These are phyloP conservation scores for Meloidogyne chitwoodi DNA, from an alignment of 1,140 invertebrate species.

Conservation along the genomic window DNA sequence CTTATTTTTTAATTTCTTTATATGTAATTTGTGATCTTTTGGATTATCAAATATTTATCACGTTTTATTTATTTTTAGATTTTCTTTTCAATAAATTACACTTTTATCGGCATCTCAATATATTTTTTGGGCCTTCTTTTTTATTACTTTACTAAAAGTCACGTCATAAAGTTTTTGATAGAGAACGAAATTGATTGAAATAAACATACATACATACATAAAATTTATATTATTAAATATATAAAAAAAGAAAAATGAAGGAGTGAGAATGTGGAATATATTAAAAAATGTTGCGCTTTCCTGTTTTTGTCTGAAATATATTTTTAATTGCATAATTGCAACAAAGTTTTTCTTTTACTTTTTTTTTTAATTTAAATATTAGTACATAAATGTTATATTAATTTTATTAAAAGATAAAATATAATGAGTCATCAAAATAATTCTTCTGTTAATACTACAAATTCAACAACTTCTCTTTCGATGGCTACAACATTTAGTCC, in stretches of 20 bases:
- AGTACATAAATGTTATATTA: too few species aligned
- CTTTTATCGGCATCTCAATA: not conserved
- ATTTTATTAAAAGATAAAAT: not conserved
- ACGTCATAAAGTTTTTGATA: not conserved
- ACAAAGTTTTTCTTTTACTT: not conserved
- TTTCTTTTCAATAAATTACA: not conserved
- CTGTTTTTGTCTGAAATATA: not conserved
- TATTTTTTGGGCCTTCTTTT: not conserved
- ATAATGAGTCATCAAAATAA: not conserved
- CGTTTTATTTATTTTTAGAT: not conserved
- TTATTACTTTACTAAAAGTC: not conserved
- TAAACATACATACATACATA: not conserved
- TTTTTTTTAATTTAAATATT: not conserved
- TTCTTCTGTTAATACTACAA: not conserved
- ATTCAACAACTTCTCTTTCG: not conserved
- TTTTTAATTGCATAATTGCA: not conserved
- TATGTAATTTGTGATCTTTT: too few species aligned
- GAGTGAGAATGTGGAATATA: too few species aligned
- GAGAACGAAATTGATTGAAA: not conserved
- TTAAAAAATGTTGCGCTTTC: not conserved
- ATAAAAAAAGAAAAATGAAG: not conserved
- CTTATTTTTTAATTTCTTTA: too few species aligned
- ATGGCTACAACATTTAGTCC: not conserved
- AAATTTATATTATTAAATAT: not conserved
- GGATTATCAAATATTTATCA: too few species aligned